Percentiles rank a stretch among this genome's conserved stretches.
Evolutionary conservation across 2,888 invertebrate species (phyloP).

Genomic region (Chymomyza caudatula): DNA sequence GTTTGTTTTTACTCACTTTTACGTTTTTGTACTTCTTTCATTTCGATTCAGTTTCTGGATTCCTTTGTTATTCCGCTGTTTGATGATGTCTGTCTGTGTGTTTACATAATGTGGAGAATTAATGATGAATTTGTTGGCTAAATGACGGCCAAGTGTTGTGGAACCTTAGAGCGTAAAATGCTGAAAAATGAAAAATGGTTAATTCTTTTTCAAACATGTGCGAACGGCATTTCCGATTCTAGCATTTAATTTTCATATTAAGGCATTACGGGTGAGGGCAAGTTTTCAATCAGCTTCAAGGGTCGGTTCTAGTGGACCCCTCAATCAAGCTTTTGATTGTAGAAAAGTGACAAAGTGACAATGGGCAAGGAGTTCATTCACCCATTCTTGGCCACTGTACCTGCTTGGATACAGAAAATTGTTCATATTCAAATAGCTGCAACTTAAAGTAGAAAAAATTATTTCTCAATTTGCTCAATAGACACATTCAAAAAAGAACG

Average conservation of each 20-base stretch:
- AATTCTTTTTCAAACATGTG: slow-evolving; percentile 40
- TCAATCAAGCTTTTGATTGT: too few species aligned
- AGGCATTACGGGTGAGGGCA: background rate
- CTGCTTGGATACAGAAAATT: too few species aligned
- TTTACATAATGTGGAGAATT: slow-evolving; percentile 70
- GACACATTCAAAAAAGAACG: too few species aligned
- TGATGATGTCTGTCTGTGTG: slow-evolving; percentile 34
- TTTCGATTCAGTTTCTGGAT: background rate
- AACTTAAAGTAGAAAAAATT: too few species aligned
- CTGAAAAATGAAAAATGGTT: slow-evolving; percentile 52
- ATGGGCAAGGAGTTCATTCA: too few species aligned
- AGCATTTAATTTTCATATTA: background rate
- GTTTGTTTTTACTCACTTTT: slow-evolving; percentile 14
- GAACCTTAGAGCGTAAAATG: slow-evolving; percentile 12
- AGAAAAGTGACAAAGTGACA: too few species aligned
- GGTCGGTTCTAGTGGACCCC: too few species aligned
- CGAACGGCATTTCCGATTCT: background rate
- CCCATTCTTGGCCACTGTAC: too few species aligned
- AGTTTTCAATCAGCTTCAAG: too few species aligned
- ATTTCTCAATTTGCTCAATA: too few species aligned
- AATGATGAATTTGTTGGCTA: slow-evolving; percentile 57
- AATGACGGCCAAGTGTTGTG: slow-evolving; percentile 32
- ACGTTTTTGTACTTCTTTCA: background rate
- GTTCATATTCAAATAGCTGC: too few species aligned
- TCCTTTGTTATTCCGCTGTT: background rate